Conservation (phyloP, 1,140 invertebrate species). For the Monochamus saltuarius region DNA sequence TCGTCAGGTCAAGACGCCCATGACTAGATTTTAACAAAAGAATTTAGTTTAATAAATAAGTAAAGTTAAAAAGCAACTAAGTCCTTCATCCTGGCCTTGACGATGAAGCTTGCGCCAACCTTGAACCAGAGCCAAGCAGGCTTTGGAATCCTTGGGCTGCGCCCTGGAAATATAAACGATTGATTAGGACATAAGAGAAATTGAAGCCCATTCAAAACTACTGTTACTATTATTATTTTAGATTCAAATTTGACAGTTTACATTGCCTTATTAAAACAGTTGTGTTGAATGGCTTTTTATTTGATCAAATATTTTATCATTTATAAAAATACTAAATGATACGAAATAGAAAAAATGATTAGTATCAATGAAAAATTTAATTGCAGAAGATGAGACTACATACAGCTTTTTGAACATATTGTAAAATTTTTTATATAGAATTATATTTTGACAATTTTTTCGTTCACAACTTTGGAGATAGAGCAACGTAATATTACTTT, state of each 20-base stretch:
- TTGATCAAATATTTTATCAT: conserved; percentile 2
- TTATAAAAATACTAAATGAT: not conserved
- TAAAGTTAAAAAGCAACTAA: no score
- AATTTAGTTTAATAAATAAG: no score
- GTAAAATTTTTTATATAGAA: no score
- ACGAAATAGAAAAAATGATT: no score
- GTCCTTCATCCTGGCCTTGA: conserved; percentile 30
- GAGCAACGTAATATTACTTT: no score
- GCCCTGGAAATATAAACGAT: conserved; percentile 38
- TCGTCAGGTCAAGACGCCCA: no score
- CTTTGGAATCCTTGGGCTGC: conserved; percentile 42
- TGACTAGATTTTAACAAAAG: no score
- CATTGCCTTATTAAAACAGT: not conserved
- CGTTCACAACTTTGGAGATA: no score
- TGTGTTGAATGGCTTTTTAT: not conserved
- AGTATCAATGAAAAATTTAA: no score
- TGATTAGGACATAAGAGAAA: not conserved
- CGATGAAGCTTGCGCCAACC: conserved; percentile 30
- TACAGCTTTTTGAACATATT: no score
- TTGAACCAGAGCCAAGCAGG: conserved; percentile 42
- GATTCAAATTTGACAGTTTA: conserved; percentile 16
- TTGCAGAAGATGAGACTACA: no score
- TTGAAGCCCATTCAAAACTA: not conserved
- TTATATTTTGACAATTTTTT: no score
- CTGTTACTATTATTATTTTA: conserved; percentile 2